A percentile compares a stretch with the other conserved stretches of the same genome.
Conservation (phyloP, 2,113 vertebrate species). For the Tachuris rubrigastra region DNA sequence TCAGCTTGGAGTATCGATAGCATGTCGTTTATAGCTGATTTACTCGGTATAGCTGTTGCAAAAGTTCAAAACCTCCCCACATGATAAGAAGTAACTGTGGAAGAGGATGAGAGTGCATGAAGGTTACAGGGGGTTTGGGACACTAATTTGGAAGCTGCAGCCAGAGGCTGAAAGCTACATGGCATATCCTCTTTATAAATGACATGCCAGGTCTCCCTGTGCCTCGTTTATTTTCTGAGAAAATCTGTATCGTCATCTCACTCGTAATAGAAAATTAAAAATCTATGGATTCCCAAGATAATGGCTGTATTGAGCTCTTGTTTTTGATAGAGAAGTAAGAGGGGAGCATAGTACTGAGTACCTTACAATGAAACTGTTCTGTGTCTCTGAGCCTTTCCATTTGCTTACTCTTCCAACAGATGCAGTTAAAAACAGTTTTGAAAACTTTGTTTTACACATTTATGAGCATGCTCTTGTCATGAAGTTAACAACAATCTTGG, state of each 20-base stretch:
- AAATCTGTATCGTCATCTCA: background rate
- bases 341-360: background rate
- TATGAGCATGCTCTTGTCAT: background rate
- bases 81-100: background rate
- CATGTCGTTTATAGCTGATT: background rate
- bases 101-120: background rate
- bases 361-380: background rate
- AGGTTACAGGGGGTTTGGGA: conserved; percentile 12
- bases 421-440: background rate
- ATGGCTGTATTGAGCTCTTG: background rate
- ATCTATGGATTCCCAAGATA: background rate
- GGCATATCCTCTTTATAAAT: background rate
- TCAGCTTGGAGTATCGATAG: background rate
- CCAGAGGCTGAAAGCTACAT: background rate
- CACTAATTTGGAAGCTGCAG: background rate
- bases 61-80: background rate
- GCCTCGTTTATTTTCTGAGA: background rate
- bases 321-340: background rate
- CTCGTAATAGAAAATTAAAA: background rate
- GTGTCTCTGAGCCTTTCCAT: background rate
- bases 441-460: background rate
- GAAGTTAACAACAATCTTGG: background rate
- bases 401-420: background rate
- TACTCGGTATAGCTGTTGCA: background rate
- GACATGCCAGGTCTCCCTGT: background rate